Percentiles rank a stretch among this genome's conserved stretches.
Evolutionary conservation across 2,888 invertebrate species (phyloP).

Genomic region (Nebria brevicollis): DNA sequence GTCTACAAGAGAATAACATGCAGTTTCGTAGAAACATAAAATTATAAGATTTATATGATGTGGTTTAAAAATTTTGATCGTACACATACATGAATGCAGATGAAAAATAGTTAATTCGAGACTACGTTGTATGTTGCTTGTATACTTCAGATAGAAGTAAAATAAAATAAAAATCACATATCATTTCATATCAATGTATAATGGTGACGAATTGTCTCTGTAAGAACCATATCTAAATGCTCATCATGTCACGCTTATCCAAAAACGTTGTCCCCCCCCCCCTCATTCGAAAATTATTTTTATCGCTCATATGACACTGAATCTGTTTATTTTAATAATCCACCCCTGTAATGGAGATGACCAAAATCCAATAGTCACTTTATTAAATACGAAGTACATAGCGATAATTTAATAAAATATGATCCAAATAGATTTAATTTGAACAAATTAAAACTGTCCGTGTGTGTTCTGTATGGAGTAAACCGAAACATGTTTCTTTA

Average conservation of each 20-base stretch:
- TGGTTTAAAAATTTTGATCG: too few species aligned
- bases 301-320: not conserved
- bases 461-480: constrained; percentile 68
- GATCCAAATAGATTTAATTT: constrained; percentile 36
- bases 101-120: too few species aligned
- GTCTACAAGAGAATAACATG: not conserved
- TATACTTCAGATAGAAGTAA: not conserved
- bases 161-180: not conserved
- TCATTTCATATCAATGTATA: constrained; percentile 12
- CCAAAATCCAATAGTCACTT: constrained; percentile 42
- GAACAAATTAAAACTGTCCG: constrained; percentile 61
- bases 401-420: constrained; percentile 32
- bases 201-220: not conserved
- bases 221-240: constrained; percentile 11
- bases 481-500: constrained; percentile 69
- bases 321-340: not conserved
- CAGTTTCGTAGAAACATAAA: not conserved
- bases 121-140: not conserved
- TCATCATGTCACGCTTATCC: constrained; percentile 2
- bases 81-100: too few species aligned
- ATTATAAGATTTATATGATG: too few species aligned
- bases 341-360: constrained; percentile 12
- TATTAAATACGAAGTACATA: constrained; percentile 38
- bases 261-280: not conserved
- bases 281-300: not conserved